Conservation (phyloP, 2,888 invertebrate genomes). For the Zygogramma bicolorata region DNA sequence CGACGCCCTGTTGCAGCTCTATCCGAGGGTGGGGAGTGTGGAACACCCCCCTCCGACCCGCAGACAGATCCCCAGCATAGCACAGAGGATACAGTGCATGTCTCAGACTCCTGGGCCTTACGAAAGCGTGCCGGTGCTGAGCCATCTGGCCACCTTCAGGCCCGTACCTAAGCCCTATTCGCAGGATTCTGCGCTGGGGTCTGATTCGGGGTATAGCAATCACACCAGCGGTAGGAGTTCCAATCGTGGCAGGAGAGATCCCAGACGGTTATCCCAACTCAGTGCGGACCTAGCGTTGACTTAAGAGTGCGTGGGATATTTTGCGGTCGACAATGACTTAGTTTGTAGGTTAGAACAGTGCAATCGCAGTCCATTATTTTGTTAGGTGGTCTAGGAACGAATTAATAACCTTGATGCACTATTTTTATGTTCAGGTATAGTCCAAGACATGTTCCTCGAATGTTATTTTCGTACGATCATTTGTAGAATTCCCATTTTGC, state of each 20-base stretch:
- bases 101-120: conserved; percentile 70
- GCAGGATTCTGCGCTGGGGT: conserved; percentile 83
- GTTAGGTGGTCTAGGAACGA: not conserved
- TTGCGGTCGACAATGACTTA: conserved; percentile 25
- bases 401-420: not conserved
- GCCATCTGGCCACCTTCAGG: conserved; percentile 73
- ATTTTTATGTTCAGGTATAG: not conserved
- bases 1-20: conserved; percentile 78
- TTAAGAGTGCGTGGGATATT: conserved; percentile 45
- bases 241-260: conserved; percentile 62
- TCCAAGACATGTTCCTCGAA: not conserved
- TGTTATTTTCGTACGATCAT: not conserved
- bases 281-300: conserved; percentile 66
- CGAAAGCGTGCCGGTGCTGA: conserved; percentile 78
- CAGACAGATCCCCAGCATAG: conserved; percentile 64
- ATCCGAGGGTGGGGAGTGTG: conserved; percentile 79
- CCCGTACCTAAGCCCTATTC: conserved; percentile 75
- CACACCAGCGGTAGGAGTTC: conserved; percentile 75
- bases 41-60: conserved; percentile 65
- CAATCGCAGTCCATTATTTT: conserved; percentile 25
- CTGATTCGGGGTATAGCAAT: conserved; percentile 89
- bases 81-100: conserved; percentile 65
- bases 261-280: conserved; percentile 64
- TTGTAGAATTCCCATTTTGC: not conserved
- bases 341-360: conserved; percentile 14